phyloP scores from a whole-genome alignment of 2,113 vertebrate species.

The Procavia capensis region DNA sequence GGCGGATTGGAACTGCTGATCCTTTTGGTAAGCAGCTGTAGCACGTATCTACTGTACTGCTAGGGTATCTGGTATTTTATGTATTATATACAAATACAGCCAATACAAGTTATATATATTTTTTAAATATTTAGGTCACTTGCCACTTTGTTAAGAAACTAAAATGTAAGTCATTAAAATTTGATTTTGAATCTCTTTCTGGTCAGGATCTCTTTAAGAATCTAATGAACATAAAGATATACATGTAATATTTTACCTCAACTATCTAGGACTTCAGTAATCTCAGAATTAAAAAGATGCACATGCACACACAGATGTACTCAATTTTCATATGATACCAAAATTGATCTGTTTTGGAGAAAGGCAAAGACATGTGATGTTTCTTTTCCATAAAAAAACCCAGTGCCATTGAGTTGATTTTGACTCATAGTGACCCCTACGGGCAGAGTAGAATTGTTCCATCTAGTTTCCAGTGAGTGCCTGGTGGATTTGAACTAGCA shows the following conservation, averaged over 20 bases:
- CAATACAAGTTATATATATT: no score
- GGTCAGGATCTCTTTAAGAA: background rate
- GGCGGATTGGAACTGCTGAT: no score
- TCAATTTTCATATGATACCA: background rate
- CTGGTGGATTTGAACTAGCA: no score
- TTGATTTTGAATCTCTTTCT: background rate
- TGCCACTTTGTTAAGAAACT: constrained; percentile 4
- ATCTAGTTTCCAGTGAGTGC: no score
- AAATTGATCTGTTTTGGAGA: background rate
- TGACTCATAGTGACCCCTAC: no score
- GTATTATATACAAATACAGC: background rate
- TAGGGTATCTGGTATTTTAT: background rate
- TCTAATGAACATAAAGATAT: background rate
- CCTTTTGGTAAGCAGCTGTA: no score
- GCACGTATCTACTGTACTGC: no score
- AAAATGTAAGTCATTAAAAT: background rate
- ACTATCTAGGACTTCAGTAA: background rate
- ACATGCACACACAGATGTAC: background rate
- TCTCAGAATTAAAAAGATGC: background rate
- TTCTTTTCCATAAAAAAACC: no score
- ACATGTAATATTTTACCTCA: background rate
- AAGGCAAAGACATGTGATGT: background rate
- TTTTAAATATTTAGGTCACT: background rate
- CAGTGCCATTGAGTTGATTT: no score
- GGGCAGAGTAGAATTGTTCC: no score